Conservation (phyloP, 2,888 invertebrate genomes). For the Malthinus flaveolus region DNA sequence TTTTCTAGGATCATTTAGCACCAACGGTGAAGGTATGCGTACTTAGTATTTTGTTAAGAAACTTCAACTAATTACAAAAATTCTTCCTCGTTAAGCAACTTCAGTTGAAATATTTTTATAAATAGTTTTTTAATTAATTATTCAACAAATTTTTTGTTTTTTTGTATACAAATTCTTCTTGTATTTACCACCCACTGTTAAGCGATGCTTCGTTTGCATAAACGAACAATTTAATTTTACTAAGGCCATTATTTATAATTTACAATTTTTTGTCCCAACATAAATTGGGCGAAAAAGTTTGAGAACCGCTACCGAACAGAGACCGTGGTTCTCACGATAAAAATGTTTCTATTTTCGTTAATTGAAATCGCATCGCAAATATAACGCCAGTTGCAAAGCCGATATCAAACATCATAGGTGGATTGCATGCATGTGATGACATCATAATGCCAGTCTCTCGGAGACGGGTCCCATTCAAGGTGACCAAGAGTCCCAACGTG, state of each 20-base stretch:
- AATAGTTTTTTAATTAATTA: too few species aligned
- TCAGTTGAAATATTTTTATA: too few species aligned
- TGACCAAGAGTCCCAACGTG: slow-evolving; percentile 34
- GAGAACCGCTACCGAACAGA: too few species aligned
- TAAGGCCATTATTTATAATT: slow-evolving; percentile 2
- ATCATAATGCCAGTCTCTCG: slow-evolving; percentile 32
- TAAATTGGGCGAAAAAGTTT: too few species aligned
- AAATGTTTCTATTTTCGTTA: too few species aligned
- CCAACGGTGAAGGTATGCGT: slow-evolving; percentile 79
- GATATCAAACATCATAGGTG: slow-evolving; percentile 11
- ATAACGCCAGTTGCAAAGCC: slow-evolving; percentile 1
- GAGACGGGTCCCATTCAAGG: slow-evolving; percentile 39
- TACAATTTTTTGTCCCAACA: neutral
- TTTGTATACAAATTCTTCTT: slow-evolving; percentile 2
- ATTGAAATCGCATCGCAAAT: too few species aligned
- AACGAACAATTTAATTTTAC: slow-evolving; percentile 6
- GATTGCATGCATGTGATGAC: slow-evolving; percentile 36
- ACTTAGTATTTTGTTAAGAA: slow-evolving; percentile 5
- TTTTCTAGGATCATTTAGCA: slow-evolving; percentile 75
- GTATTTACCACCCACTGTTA: slow-evolving; percentile 4
- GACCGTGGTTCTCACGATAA: too few species aligned
- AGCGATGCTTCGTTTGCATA: neutral
- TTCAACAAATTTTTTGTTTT: slow-evolving; percentile 4
- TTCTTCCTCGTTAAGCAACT: too few species aligned
- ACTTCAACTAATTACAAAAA: neutral